Conservation (phyloP, 2,797 vertebrate species). For the Lycodopsis pacificus region DNA sequence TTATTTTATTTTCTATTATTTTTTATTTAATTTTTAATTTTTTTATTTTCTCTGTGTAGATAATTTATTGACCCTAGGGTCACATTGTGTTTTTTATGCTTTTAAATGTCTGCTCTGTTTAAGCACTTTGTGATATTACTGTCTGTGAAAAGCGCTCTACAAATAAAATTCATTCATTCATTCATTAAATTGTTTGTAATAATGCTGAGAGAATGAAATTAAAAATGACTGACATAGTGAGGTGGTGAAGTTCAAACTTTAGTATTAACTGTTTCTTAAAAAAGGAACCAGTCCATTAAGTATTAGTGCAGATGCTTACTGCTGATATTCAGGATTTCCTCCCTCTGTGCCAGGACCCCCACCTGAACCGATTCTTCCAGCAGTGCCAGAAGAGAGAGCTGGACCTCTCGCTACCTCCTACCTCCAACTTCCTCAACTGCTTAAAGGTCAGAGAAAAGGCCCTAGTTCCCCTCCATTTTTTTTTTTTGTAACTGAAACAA, state of each 20-base stretch:
- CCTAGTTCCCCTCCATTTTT: slow-evolving; percentile 9
- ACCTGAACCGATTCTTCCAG: slow-evolving; percentile 95
- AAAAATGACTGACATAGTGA: background rate
- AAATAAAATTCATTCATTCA: no score
- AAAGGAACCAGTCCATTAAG: slow-evolving; percentile 45
- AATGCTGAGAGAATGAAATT: background rate
- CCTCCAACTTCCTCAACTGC: slow-evolving; percentile 92
- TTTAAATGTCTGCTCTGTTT: no score
- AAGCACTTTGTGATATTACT: no score
- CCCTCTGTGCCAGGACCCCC: slow-evolving; percentile 88
- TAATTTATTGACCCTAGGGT: no score
- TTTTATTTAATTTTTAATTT: no score
- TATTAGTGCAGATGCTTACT: slow-evolving; percentile 49
- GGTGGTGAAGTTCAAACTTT: slow-evolving; percentile 17
- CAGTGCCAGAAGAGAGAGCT: slow-evolving; percentile 97
- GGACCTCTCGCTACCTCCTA: slow-evolving; percentile 91
- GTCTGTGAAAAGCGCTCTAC: no score
- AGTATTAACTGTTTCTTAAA: slow-evolving; percentile 16
- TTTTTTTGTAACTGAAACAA: slow-evolving; percentile 13
- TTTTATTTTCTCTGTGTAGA: no score
- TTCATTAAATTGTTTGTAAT: background rate
- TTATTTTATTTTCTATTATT: no score
- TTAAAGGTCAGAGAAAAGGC: slow-evolving; percentile 89
- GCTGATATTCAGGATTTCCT: slow-evolving; percentile 32
- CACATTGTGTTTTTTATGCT: no score